Base-by-base conservation (phyloP, 2,797 vertebrate species). In the Gorsachius magnificus region DNA sequence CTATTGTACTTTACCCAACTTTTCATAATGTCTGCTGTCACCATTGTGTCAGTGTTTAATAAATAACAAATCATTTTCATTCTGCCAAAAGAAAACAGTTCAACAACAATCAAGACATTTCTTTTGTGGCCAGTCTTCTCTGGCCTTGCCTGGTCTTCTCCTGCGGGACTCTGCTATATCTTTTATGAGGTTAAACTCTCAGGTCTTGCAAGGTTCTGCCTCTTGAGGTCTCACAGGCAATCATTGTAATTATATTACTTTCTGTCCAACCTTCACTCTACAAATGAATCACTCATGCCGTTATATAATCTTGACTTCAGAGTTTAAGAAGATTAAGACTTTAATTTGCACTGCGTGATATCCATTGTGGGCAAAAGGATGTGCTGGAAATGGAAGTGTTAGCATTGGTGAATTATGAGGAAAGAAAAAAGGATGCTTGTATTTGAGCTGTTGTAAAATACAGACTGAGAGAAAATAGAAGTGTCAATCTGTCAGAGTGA, bases 191-290 rank as follows among this genome's bases (percentile, higher is more conserved):
- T 84, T 89, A 63, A 93, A 87, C 36, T 81, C 72, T 86, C 46
- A 79, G n/a, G 36, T 78, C 51, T 83, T 41, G 14, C 46, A 69
- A 83, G 56, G 56, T 64, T 95, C 51, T 89, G 35, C 43, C 41
- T 90, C 50, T 80, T 76, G 78, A 89, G 91, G 83, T 96, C 92
- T 92, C 87, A 57, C 57, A 93, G 87, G 74, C 79, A 81, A 64
- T 88, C 56, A 90, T 31, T 90, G 57, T 91, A 96, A 96, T 90
- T 90, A 69, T 80, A 60, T 91, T 89, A 77, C 64, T 94, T 91
- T 96, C 72, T 94, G 77, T 97, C 83, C 71, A 95, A 83, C 65
- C 87, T 95, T 95, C 29, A 12, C 81, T 89, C 66, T 91, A 38
- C 10, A 11, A 87, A 51, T 69, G 35, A 92, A 38, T 89, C 36